A percentile compares a stretch with the other conserved stretches of the same genome.
These are phyloP conservation scores for Macrotus californicus DNA, from an alignment of 2,113 vertebrate species.

Conservation along the genomic window DNA sequence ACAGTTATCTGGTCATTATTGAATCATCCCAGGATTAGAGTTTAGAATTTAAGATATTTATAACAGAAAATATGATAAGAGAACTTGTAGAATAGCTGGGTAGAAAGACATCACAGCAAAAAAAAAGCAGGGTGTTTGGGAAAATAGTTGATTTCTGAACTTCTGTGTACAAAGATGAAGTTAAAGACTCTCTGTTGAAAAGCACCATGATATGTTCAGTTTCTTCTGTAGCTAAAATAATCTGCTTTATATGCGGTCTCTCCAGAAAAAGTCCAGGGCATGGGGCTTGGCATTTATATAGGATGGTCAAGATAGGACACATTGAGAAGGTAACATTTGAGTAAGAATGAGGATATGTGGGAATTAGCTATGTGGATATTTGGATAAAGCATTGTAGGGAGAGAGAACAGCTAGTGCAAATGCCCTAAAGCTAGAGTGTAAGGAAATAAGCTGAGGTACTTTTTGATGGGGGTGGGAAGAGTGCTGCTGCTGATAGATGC, in stretches of 20 bases:
- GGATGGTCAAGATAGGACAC: neutral
- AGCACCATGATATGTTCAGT: neutral
- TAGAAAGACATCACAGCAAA: neutral
- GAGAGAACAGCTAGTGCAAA: neutral
- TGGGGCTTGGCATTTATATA: neutral
- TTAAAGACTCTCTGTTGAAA: neutral
- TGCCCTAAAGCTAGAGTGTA: neutral
- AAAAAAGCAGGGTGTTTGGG: neutral
- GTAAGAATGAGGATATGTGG: neutral
- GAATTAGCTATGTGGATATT: neutral
- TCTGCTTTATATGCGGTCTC: neutral
- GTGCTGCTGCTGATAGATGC: neutral
- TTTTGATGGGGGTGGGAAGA: neutral
- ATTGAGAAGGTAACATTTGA: neutral
- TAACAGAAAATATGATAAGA: neutral
- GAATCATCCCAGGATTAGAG: neutral
- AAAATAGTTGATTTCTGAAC: neutral
- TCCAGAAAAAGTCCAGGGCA: neutral
- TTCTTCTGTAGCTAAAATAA: neutral
- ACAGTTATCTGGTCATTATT: neutral
- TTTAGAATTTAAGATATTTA: constrained; percentile 6
- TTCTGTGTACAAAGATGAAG: neutral
- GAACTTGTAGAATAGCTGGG: neutral
- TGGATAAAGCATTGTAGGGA: neutral
- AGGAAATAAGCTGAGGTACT: neutral